Percentiles rank a stretch among this genome's conserved stretches.
These are phyloP conservation scores for Ceratotherium simum DNA, from an alignment of 2,113 vertebrate species.

Conservation along the genomic window DNA sequence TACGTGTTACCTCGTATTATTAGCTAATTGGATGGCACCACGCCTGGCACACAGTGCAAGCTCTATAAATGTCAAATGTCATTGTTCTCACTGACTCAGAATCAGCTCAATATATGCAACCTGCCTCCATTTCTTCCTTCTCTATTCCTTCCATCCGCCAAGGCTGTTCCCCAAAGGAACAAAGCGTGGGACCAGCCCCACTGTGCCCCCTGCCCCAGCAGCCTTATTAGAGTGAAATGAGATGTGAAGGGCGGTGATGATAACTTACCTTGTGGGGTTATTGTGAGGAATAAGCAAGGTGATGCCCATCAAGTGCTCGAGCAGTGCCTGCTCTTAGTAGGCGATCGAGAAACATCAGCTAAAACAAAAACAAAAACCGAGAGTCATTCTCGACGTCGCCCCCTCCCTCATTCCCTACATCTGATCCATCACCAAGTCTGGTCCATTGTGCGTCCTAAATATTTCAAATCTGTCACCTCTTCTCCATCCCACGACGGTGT, in stretches of 20 bases:
- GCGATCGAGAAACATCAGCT: conserved; percentile 9
- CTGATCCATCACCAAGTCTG: background rate
- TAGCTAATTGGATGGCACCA: conserved; percentile 56
- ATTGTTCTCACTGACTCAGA: background rate
- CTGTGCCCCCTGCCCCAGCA: background rate
- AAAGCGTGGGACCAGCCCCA: background rate
- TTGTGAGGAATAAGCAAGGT: background rate
- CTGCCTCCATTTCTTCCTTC: background rate
- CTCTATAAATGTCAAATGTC: background rate
- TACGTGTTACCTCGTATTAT: conserved; percentile 8
- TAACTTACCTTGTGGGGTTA: background rate
- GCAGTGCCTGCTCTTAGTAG: conserved; percentile 27
- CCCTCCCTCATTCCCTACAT: background rate
- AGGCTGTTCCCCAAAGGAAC: background rate
- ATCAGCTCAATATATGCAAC: background rate
- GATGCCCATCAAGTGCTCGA: background rate
- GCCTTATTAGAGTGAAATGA: background rate
- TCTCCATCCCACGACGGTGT: background rate
- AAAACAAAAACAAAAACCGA: background rate
- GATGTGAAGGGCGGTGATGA: fast-evolving
- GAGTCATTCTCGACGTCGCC: background rate
- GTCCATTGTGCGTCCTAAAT: conserved; percentile 31
- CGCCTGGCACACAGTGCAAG: conserved; percentile 63
- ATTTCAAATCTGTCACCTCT: conserved; percentile 38
- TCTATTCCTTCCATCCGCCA: background rate